These are phyloP conservation scores for Rafetus swinhoei DNA, from an alignment of 2,113 vertebrate genomes.

Conservation along the genomic window DNA sequence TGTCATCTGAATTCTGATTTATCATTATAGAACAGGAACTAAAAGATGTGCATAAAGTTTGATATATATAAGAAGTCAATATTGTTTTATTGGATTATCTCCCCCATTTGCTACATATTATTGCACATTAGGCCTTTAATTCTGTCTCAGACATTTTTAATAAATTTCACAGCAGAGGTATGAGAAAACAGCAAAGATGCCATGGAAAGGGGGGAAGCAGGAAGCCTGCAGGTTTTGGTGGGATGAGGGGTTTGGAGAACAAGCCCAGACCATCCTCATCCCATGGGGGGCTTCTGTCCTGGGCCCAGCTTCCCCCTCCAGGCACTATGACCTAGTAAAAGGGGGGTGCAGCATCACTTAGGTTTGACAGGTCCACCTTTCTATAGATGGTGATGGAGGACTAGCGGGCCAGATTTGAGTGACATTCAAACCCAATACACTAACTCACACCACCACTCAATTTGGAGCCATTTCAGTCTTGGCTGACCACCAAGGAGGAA, in stretches of 20 bases:
- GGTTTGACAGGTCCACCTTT: background rate
- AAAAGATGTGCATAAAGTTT: background rate
- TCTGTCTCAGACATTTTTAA: background rate
- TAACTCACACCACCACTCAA: background rate
- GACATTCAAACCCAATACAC: background rate
- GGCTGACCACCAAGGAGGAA: no score
- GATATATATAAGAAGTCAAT: background rate
- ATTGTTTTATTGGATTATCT: background rate
- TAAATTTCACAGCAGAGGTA: background rate
- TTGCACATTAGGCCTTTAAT: background rate
- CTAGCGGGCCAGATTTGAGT: background rate
- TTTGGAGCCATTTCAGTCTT: background rate
- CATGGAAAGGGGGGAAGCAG: background rate
- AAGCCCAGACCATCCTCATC: background rate
- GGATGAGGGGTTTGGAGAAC: background rate
- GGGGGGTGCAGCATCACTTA: background rate
- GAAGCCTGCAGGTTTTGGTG: background rate
- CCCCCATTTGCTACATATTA: background rate
- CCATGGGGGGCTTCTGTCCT: background rate
- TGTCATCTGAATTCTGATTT: background rate
- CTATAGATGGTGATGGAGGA: background rate
- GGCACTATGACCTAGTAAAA: background rate
- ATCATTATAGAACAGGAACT: background rate
- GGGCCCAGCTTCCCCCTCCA: background rate
- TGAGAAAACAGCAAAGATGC: background rate